Base-by-base conservation (phyloP, 2,113 vertebrate genomes). In the Proteles cristata region DNA sequence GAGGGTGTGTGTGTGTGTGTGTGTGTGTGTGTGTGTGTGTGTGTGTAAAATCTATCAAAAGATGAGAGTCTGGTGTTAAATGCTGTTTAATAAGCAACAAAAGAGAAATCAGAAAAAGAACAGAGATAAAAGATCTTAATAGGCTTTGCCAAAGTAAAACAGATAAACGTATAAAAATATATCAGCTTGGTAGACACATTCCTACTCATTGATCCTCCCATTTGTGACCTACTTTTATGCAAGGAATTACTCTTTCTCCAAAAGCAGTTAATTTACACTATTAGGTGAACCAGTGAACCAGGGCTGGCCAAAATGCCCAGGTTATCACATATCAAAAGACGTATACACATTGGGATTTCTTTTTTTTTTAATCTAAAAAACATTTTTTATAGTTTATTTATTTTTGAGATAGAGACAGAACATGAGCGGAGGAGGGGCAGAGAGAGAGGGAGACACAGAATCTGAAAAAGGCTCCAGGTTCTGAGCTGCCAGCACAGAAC, bases 61-160 rank as follows among this genome's bases (percentile, higher is more conserved):
- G 83, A 93, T 88, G 71, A 89, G 11, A 85, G 53, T 61, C 28
- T 85, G 39, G 5, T 65, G 25, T 87, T 95, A 98, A 90, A 68
- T 94, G 66, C 33, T 97, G 31, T 74, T 93, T 96, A 90, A 94
- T 89, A 93, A 92, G 63, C 53, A 95, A 69, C 11, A 83, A 65
- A 58, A 92, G 39, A 94, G 86, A 74, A 45, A 53, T 77, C 14
- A 89, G 33, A 85, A n/a, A 93, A 80, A 87, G 50, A 65, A 95
- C 33, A 55, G 25, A 76, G 48, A 76, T 53, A 71, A 92, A 92
- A 92, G 80, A 83, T 88, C n/a, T 71, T 65, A 69, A 85, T 33
- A 87, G 82, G n/a, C 9, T 77, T 77, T 90, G 50, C 58, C 84
- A 92, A 84, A 84, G 76, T 77, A 84, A 95, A 94, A 63, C 76